A percentile compares a stretch with the other conserved stretches of the same genome.
phyloP scores from a whole-genome alignment of 2,888 invertebrate genomes.

The Drosophila engyochracea region DNA sequence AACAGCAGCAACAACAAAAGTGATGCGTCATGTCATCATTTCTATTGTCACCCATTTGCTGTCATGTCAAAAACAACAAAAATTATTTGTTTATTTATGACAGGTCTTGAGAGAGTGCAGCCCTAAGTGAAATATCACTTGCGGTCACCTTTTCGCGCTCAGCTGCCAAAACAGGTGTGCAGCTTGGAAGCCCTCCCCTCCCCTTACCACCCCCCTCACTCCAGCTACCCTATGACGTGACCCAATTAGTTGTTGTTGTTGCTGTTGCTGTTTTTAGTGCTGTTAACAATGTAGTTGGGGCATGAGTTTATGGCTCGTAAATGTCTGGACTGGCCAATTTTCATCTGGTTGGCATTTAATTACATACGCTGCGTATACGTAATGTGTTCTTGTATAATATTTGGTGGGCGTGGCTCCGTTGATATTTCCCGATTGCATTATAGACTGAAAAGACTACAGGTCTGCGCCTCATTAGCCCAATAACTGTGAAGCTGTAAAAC shows the following conservation, averaged over 20 bases:
- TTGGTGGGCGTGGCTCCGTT: constrained; percentile 36
- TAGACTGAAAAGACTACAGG: not conserved
- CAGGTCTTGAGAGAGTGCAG: constrained; percentile 40
- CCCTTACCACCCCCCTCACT: constrained; percentile 4
- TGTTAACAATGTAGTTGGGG: constrained; percentile 61
- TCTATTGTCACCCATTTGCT: constrained; percentile 76
- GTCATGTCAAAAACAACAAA: constrained; percentile 67
- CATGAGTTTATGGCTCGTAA: constrained; percentile 76
- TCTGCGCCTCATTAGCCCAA: constrained; percentile 67
- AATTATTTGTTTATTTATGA: constrained; percentile 79
- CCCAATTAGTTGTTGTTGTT: constrained; percentile 71
- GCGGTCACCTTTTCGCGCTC: constrained; percentile 54
- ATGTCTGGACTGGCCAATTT: constrained; percentile 63
- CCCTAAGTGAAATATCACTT: constrained; percentile 77
- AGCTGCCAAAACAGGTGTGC: constrained; percentile 74
- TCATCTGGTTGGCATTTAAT: constrained; percentile 64
- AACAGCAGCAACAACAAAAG: constrained; percentile 9
- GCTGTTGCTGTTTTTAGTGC: constrained; percentile 35
- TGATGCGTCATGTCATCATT: constrained; percentile 73
- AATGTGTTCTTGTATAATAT: constrained; percentile 35
- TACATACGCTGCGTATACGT: constrained; percentile 67
- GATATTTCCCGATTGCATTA: constrained; percentile 19
- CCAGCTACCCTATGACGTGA: constrained; percentile 43
- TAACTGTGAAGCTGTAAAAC: constrained; percentile 78
- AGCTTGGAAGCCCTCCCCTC: not conserved